These are phyloP conservation scores for Platichthys flesus DNA, from an alignment of 2,113 vertebrate genomes.

Conservation along the genomic window DNA sequence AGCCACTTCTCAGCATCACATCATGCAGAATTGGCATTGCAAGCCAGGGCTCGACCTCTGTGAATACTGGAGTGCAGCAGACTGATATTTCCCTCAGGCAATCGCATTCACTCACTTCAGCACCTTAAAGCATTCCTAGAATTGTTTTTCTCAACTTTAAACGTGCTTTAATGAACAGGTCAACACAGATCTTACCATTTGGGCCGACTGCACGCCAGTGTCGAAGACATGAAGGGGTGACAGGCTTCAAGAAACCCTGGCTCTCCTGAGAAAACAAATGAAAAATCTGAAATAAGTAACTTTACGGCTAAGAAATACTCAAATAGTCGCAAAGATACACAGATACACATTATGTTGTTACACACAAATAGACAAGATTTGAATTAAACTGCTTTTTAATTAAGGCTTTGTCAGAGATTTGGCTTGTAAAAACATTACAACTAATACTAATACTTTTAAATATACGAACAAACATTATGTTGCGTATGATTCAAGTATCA, in stretches of 20 bases:
- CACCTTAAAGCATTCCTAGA: conserved; percentile 72
- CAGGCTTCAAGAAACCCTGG: conserved; percentile 18
- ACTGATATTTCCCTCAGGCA: conserved; percentile 67
- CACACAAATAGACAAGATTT: not conserved
- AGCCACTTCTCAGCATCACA: conserved; percentile 51
- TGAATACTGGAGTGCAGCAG: conserved; percentile 59
- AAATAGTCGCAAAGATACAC: not conserved
- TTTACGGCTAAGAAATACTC: not conserved
- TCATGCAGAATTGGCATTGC: conserved; percentile 53
- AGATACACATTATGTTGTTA: not conserved
- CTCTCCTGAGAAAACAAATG: conserved; percentile 45
- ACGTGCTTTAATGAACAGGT: conserved; percentile 71
- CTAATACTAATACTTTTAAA: not conserved
- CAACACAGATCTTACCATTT: conserved; percentile 74
- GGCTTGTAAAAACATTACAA: too few species aligned
- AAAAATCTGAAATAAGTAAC: conserved; percentile 2
- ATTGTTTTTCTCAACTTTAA: conserved; percentile 70
- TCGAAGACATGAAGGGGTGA: conserved; percentile 31
- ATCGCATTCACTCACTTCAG: conserved; percentile 56
- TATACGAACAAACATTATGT: not conserved
- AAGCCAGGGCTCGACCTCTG: conserved; percentile 55
- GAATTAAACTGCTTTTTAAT: not conserved
- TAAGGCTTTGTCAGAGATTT: too few species aligned
- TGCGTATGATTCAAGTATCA: not conserved
- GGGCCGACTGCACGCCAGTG: conserved; percentile 22